Conservation (phyloP, 2,888 invertebrate genomes). For the Parthenolecanium corni region DNA sequence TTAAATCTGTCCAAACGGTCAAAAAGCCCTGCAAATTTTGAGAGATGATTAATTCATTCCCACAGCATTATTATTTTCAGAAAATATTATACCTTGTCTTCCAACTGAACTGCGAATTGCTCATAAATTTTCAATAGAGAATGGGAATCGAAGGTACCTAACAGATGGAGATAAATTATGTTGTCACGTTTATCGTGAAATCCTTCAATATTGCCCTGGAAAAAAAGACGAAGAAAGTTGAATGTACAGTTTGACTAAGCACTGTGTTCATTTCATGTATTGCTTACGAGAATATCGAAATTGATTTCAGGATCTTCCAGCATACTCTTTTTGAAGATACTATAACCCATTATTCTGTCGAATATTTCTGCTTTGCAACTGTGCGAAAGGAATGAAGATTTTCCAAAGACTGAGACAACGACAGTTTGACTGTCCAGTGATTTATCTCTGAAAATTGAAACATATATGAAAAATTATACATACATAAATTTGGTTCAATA, state of each 20-base stretch:
- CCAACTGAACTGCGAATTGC: slow-evolving; percentile 40
- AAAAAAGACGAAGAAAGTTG: slow-evolving; percentile 20
- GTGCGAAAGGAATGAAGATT: slow-evolving; percentile 50
- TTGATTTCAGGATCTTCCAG: slow-evolving; percentile 38
- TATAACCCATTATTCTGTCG: slow-evolving; percentile 42
- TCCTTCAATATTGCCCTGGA: slow-evolving; percentile 42
- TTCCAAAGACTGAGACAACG: slow-evolving; percentile 60
- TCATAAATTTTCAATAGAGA: slow-evolving; percentile 43
- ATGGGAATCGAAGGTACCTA: slow-evolving; percentile 46
- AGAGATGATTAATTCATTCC: background rate
- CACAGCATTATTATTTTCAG: background rate
- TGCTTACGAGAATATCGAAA: slow-evolving; percentile 37
- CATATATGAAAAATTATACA: no score
- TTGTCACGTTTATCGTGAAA: slow-evolving; percentile 45
- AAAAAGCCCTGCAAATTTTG: slow-evolving; percentile 47
- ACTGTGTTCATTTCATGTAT: background rate
- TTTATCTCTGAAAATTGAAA: slow-evolving; percentile 2
- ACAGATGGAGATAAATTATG: slow-evolving; percentile 47
- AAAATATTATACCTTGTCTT: slow-evolving; percentile 38
- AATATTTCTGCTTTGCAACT: slow-evolving; percentile 54
- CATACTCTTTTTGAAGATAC: slow-evolving; percentile 33
- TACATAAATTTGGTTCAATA: no score
- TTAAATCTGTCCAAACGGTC: slow-evolving; percentile 53
- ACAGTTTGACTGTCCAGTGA: slow-evolving; percentile 41
- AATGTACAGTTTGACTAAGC: background rate